Evolutionary conservation across 2,888 invertebrate species (phyloP), one percentile per base, ranked within the genome.

Genomic region (Melanargia galathea): DNA sequence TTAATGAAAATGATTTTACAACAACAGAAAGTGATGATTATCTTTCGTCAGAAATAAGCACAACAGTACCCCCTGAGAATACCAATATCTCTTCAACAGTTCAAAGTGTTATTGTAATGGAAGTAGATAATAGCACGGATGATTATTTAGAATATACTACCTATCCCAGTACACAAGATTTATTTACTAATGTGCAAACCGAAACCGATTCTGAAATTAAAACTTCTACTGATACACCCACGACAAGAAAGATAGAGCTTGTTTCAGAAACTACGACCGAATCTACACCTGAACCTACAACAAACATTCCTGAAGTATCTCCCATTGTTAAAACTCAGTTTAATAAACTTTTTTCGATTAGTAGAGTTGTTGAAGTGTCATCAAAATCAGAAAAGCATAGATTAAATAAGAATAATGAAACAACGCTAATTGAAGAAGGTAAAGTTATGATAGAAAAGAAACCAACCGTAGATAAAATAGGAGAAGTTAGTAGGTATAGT

Each of bases 401-500:
- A 20, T 73, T 92, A 8, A 92, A 93, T 66, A 92, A 92, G 68
- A 92, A 93, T 62, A 92, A 92, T 68, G 82, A 89, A 76, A 91
- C 92, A 1, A 87, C 92, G 22, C 80, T 87, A 10, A 89, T 92
- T 54, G 92, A 92, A 78, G 90, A 91, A 71, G 90, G 92, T 0
- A 80, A 90, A 73, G 83, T 92, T 1, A 90, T 90, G 74, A 83
- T 93, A n/a, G 94, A 94, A 76, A 92, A 92, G 67, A 86, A 93
- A 74, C 94, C 94, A 0, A 92, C 92, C 16, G 74, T 94, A 1
- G 93, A 95, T 73, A 93, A 94, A 85, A 92, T 95, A 66, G 95
- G 95, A 49, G 94, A 94, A 81, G 94, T 95, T 0, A 95, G 94
- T 77, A 92, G 95, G 70, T 93, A 93, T 38, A 94, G 94, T 70